phyloP scores from a whole-genome alignment of 2,113 vertebrate genomes.

The Indri indri region DNA sequence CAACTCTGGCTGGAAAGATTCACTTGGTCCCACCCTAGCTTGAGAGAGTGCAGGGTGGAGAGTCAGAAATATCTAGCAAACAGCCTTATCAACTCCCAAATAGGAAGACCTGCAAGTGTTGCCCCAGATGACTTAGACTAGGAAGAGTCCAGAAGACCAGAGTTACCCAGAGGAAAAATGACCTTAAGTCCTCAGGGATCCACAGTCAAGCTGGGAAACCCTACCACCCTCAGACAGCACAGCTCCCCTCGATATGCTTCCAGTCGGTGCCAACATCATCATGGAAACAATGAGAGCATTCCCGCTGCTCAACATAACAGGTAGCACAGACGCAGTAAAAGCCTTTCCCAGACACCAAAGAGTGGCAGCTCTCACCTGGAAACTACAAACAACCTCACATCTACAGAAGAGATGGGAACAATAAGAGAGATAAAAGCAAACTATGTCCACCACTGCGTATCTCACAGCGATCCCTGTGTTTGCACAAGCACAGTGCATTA shows the following conservation, averaged over 20 bases:
- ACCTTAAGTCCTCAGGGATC: background rate
- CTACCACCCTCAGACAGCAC: background rate
- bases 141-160: background rate
- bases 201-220: background rate
- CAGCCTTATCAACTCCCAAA: background rate
- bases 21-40: background rate
- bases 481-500: slow-evolving; percentile 13
- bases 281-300: background rate
- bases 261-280: background rate
- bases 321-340: background rate
- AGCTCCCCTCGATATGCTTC: background rate
- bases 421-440: slow-evolving; percentile 41
- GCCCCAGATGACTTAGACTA: background rate
- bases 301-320: background rate
- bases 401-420: slow-evolving; percentile 20
- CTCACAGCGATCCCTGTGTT: background rate
- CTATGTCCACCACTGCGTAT: background rate
- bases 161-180: background rate
- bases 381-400: slow-evolving; percentile 46
- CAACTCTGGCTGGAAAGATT: background rate
- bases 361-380: background rate
- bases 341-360: background rate
- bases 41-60: background rate
- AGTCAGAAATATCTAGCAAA: slow-evolving; percentile 11
- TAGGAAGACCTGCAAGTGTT: background rate